These are phyloP conservation scores for Pristis pectinata DNA, from an alignment of 2,797 vertebrate genomes.

Conservation along the genomic window DNA sequence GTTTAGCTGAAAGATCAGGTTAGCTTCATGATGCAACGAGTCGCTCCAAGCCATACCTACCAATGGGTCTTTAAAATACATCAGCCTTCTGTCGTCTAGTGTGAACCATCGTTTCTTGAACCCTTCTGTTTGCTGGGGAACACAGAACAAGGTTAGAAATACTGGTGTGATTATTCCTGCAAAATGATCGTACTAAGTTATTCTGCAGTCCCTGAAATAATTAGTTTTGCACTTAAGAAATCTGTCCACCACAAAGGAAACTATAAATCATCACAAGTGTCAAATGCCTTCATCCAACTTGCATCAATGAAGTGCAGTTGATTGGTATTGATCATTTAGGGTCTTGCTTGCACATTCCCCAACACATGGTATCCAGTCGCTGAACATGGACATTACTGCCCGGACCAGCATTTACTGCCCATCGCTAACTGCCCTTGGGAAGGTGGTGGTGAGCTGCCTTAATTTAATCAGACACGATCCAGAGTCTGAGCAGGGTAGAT, in stretches of 20 bases:
- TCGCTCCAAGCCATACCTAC: conserved; percentile 56
- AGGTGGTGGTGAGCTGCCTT: neutral
- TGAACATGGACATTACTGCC: neutral
- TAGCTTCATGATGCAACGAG: neutral
- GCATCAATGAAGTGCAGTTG: neutral
- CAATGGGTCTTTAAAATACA: conserved; percentile 98
- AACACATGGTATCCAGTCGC: too few species aligned
- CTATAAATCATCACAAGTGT: too few species aligned
- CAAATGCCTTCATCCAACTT: too few species aligned
- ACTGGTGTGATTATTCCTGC: neutral
- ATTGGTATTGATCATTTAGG: neutral
- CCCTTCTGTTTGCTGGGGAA: conserved; percentile 83
- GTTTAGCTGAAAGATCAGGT: neutral
- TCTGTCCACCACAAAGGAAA: too few species aligned
- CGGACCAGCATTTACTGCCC: neutral
- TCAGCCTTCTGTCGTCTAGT: conserved; percentile 90
- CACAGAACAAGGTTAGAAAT: neutral
- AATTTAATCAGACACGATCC: too few species aligned
- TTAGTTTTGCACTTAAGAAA: neutral
- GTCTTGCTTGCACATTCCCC: neutral
- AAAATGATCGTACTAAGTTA: neutral
- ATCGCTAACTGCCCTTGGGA: neutral
- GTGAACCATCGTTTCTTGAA: conserved; percentile 98
- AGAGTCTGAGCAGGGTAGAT: too few species aligned
- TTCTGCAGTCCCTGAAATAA: neutral